These are phyloP conservation scores for Gastrophryne carolinensis DNA, from an alignment of 2,797 vertebrate genomes.

Conservation along the genomic window DNA sequence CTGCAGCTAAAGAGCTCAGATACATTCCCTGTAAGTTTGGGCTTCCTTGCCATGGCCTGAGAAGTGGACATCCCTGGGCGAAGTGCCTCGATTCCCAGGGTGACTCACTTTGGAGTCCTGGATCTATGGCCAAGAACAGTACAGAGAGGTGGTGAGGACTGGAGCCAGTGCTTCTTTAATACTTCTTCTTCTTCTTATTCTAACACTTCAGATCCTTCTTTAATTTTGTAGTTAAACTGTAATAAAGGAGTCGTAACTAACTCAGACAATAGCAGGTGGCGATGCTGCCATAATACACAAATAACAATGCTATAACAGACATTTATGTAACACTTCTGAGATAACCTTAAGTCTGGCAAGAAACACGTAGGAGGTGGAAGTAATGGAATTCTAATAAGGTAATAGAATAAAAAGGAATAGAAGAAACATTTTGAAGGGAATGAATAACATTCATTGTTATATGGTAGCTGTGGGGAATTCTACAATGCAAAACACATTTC, in stretches of 20 bases:
- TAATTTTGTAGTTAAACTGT: no score
- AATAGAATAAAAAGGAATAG: background rate
- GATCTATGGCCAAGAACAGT: no score
- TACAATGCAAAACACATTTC: background rate
- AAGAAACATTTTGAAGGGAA: constrained; percentile 11
- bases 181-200: no score
- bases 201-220: no score
- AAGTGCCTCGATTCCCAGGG: no score
- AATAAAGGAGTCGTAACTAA: background rate
- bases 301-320: background rate
- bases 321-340: background rate
- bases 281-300: background rate
- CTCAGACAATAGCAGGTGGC: background rate
- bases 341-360: background rate
- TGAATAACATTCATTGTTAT: constrained; percentile 25
- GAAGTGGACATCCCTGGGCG: no score
- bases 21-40: no score
- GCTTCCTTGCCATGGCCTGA: no score
- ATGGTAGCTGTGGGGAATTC: background rate
- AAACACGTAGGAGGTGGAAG: constrained; percentile 18
- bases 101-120: no score
- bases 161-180: no score
- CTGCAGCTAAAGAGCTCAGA: no score
- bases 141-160: no score
- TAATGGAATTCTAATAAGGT: constrained; percentile 2